Evolutionary conservation across 2,888 invertebrate species (phyloP), one percentile per base, ranked within the genome.

Genomic region (Sipha maydis): DNA sequence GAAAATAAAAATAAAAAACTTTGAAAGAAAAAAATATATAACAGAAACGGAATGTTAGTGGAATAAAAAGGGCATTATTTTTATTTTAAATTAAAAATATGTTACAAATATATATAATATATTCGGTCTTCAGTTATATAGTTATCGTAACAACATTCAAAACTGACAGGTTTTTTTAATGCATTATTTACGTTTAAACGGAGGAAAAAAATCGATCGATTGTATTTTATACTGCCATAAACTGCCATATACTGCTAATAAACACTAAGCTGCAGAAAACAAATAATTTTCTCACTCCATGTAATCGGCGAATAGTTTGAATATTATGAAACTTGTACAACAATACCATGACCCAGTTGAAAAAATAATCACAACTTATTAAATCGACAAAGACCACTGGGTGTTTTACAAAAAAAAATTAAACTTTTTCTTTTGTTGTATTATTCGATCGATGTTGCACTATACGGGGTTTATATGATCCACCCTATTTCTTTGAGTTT

Each of bases 81-180:
- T 61, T n/a, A 28, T 80, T 54, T 75, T 75, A 41, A 41, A 86
- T 79, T 86, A 78, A 79, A 85, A 85, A 71, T 79, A 54, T 85
- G 85, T 71, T 54, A 25, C 31, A 31, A 7, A 41, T 67, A 5
- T 28, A 14, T 80, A 67, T 17, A 4, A 41, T 69, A 41, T 19
- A 7, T 48, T 21, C 3, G 41, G 11, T 9, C 5, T 21, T 56
- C 5, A 17, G 3, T 61, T 61, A 61, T 61, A 25, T 25, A 61
- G n/a, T 28, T 25, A 69, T 69, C 69, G 69, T 28, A 69, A 28
- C 28, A 9, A 69, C 7, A 69, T 11, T n/a, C 69, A 9, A 69
- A 25, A 69, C 11, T n/a, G 9, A 25, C 28, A 9, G 67, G 21
- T 75, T 38, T 41, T 75, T 41, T 25, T 9, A 1, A 8, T 34